phyloP scores from a whole-genome alignment of 2,888 invertebrate species.

The Halocaridina rubra region DNA sequence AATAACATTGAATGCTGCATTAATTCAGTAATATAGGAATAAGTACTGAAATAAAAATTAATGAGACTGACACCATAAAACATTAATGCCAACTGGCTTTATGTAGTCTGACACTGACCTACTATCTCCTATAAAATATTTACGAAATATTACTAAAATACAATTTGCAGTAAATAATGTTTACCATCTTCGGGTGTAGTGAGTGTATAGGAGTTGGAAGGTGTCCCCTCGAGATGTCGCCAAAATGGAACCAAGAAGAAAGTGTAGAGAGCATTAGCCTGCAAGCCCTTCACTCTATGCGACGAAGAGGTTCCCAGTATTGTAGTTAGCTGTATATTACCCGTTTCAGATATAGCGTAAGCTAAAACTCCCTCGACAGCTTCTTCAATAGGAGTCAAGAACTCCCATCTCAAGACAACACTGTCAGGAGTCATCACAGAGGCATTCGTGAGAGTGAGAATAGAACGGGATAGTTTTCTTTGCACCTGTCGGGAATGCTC shows the following conservation, averaged over 20 bases:
- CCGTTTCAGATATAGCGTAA: conserved; percentile 69
- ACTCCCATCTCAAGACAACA: conserved; percentile 85
- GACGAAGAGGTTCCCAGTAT: conserved; percentile 75
- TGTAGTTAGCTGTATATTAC: conserved; percentile 72
- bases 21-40: no score
- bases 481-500: conserved; percentile 14
- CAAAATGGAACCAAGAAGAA: conserved; percentile 93
- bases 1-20: no score
- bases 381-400: conserved; percentile 71
- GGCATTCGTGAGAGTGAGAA: conserved; percentile 75
- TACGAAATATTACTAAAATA: no score
- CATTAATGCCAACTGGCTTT: no score
- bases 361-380: conserved; percentile 80
- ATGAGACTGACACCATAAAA: no score
- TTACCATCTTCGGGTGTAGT: conserved; percentile 86
- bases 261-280: conserved; percentile 89
- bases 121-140: no score
- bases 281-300: conserved; percentile 81
- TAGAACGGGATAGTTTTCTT: conserved; percentile 27
- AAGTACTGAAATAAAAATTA: no score
- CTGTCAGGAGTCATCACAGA: conserved; percentile 80
- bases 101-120: no score
- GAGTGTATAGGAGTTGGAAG: conserved; percentile 88
- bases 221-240: conserved; percentile 87
- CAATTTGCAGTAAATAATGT: no score